Conservation (phyloP, 2,113 vertebrate genomes). For the Phyllopteryx taeniolatus region DNA sequence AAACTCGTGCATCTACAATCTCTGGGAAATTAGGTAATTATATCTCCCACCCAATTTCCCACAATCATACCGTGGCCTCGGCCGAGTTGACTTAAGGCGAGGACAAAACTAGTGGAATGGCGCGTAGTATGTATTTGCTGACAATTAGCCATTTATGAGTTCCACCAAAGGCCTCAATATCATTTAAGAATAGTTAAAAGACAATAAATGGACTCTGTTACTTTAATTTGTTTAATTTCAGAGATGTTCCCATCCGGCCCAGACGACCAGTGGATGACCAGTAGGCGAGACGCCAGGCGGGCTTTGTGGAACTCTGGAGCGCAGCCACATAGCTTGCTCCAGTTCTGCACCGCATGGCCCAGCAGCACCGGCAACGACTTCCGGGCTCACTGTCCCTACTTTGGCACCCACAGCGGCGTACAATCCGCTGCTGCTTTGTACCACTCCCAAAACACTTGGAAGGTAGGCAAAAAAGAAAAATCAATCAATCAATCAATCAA, state of each 20-base stretch:
- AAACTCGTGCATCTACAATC: slow-evolving; percentile 15
- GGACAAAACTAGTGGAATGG: neutral
- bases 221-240: slow-evolving; percentile 11
- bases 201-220: neutral
- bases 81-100: neutral
- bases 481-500: too few species aligned
- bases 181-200: neutral
- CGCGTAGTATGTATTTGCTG: too few species aligned
- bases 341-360: slow-evolving; percentile 36
- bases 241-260: slow-evolving; percentile 69
- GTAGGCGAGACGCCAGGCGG: slow-evolving; percentile 21
- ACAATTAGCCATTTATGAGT: neutral
- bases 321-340: slow-evolving; percentile 38
- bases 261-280: slow-evolving; percentile 27
- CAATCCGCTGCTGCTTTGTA: slow-evolving; percentile 49
- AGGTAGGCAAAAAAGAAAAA: slow-evolving; percentile 76
- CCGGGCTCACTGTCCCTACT: slow-evolving; percentile 15
- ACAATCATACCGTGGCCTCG: neutral
- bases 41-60: neutral
- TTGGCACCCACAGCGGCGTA: slow-evolving; percentile 46
- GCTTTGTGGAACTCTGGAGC: slow-evolving; percentile 30
- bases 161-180: neutral
- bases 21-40: slow-evolving; percentile 19
- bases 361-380: neutral
- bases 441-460: slow-evolving; percentile 50